phyloP scores from a whole-genome alignment of 2,113 vertebrate species.

The Seriola rivoliana region DNA sequence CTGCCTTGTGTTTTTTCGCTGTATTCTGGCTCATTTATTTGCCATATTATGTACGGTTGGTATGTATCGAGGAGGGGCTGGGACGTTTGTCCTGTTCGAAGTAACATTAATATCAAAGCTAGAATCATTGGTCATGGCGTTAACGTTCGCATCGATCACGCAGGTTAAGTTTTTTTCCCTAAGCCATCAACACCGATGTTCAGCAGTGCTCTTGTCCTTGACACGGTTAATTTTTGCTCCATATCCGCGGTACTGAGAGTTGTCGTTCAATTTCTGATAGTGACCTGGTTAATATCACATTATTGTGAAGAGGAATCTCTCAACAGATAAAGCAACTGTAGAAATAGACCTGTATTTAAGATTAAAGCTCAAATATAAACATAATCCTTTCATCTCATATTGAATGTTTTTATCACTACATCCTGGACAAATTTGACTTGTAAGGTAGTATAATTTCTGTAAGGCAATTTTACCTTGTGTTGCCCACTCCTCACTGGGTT shows the following conservation, averaged over 20 bases:
- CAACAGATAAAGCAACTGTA: neutral
- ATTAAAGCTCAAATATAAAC: neutral
- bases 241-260: neutral
- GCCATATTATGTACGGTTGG: constrained; percentile 5
- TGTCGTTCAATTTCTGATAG: neutral
- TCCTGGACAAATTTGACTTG: neutral
- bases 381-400: neutral
- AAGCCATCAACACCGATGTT: neutral
- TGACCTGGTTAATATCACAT: constrained; percentile 15
- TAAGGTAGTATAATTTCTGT: neutral
- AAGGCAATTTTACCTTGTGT: neutral
- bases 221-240: constrained; percentile 5
- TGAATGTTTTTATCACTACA: neutral
- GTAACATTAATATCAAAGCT: neutral
- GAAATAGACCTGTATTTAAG: neutral
- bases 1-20: neutral
- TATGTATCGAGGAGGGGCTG: constrained; percentile 41
- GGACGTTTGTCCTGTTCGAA: neutral
- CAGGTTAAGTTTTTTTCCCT: neutral
- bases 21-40: constrained; percentile 27
- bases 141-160: neutral
- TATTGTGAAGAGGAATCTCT: neutral
- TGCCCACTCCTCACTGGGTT: constrained; percentile 11
- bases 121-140: neutral
- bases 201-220: neutral